phyloP scores from a whole-genome alignment of 2,888 invertebrate genomes.

The Trichogramma dendrolimi region DNA sequence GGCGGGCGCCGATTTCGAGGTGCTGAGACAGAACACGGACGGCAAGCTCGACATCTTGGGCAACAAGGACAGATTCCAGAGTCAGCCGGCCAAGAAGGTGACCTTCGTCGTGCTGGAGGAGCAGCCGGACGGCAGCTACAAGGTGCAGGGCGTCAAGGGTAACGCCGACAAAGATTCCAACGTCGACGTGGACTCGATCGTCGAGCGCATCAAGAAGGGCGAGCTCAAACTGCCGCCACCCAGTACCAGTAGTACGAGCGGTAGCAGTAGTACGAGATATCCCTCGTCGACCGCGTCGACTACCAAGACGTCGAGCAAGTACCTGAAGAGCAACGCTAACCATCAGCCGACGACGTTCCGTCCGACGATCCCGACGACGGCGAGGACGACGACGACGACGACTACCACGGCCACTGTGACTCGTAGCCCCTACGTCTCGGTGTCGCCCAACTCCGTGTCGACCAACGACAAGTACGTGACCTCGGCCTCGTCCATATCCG shows the following conservation, averaged over 20 bases:
- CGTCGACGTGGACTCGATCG: constrained; percentile 73
- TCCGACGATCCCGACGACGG: constrained; percentile 36
- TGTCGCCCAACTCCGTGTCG: constrained; percentile 45
- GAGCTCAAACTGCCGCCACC: constrained; percentile 73
- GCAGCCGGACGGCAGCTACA: constrained; percentile 78
- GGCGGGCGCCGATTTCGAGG: constrained; percentile 74
- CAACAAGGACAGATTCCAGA: constrained; percentile 58
- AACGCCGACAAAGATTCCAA: constrained; percentile 64
- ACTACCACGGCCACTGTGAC: constrained; percentile 4
- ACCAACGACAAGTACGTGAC: constrained; percentile 47
- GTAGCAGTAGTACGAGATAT: constrained; percentile 40
- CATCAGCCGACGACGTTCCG: constrained; percentile 33
- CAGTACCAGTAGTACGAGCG: constrained; percentile 44
- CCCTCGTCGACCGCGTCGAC: constrained; percentile 13
- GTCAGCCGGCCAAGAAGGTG: constrained; percentile 71
- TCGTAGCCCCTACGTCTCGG: constrained; percentile 37
- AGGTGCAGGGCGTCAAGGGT: constrained; percentile 77
- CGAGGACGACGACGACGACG: constrained; percentile 30
- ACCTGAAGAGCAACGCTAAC: constrained; percentile 12
- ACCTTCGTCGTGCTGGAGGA: constrained; percentile 84
- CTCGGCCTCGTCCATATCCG: constrained; percentile 45
- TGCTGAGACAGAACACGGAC: constrained; percentile 70
- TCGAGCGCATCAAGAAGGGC: constrained; percentile 75
- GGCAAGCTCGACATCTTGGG: constrained; percentile 69
- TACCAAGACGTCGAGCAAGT: constrained; percentile 7